Evolutionary conservation across 2,797 vertebrate genomes (phyloP), one percentile per base, ranked within the genome.

Genomic region (Clarias pachynema): DNA sequence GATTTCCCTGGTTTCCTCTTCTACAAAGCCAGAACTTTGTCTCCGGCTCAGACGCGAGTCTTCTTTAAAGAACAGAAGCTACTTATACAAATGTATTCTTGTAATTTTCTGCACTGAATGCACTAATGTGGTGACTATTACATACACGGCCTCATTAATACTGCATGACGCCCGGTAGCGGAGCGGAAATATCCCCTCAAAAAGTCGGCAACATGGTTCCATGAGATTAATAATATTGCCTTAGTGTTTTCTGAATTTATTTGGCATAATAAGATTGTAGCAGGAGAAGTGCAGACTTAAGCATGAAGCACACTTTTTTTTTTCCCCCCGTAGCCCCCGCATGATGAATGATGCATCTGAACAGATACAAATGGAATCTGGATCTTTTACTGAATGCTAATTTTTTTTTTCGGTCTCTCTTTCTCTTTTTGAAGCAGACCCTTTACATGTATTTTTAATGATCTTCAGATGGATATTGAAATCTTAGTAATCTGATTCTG

Each of bases 171-270:
- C 79, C 87, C 86, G 81, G 82, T 79, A 85, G 89, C 89, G 77
- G 75, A 86, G 68, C 66, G 68, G 53, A 85, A 87, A 89, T 85
- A 88, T 86, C 86, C 53, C 65, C 66, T 6, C 37, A 15, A 56
- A 75, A 56, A 78, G 59, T 90, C 84, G 84, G 82, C 86, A 78
- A 84, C 79, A 86, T 87, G 85, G 77, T 82, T 88, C 84, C 68
- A 66, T 80, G 75, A 90, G 89, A 91, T 89, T 90, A 89, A 87
- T 90, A 88, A 88, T 89, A 89, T 88, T 60, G 88, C 86, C 86
- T 86, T 86, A 72, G 86, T 88, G 87, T 90, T 88, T 87, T 86
- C 87, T 49, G 84, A 86, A 89, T 87, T 89, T 89, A 86, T 89
- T 88, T 87, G 86, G 63, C 86, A 86, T 90, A 91, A 89, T 90